Percentiles rank a stretch among this genome's conserved stretches.
These are phyloP conservation scores for Zygaena filipendulae DNA, from an alignment of 2,888 invertebrate species.

Conservation along the genomic window DNA sequence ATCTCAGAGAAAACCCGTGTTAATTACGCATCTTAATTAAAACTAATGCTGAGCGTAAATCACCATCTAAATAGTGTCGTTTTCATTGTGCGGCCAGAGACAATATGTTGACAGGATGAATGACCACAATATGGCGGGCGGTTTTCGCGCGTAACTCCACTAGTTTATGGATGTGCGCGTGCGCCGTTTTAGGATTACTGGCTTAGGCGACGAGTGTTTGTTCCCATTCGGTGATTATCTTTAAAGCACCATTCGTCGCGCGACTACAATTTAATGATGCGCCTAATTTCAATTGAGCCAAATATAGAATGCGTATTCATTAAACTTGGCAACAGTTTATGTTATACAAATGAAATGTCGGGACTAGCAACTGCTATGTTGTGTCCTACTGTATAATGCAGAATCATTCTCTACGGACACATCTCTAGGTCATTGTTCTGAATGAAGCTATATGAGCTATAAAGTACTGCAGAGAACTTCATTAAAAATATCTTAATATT, in stretches of 20 bases:
- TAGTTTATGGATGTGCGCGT: conserved; percentile 55
- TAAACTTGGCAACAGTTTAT: conserved; percentile 54
- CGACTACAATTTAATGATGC: conserved; percentile 49
- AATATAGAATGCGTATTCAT: conserved; percentile 62
- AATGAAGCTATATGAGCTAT: no score
- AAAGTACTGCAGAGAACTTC: no score
- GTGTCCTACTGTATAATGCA: no score
- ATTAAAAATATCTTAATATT: no score
- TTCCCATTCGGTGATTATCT: conserved; percentile 58
- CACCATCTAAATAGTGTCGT: conserved; percentile 55
- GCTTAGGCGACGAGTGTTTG: conserved; percentile 58
- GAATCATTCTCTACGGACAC: no score
- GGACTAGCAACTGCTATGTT: not conserved
- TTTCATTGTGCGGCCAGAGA: conserved; percentile 57
- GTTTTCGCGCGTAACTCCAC: conserved; percentile 55
- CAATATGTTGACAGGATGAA: conserved; percentile 66
- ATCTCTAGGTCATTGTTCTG: no score
- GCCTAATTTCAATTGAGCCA: conserved; percentile 65
- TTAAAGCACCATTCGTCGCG: conserved; percentile 45
- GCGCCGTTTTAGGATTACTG: conserved; percentile 58
- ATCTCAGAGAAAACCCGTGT: conserved; percentile 21
- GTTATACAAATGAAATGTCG: not conserved
- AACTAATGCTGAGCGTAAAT: conserved; percentile 50
- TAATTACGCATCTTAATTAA: conserved; percentile 61
- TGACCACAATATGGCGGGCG: conserved; percentile 53